Conservation (phyloP, 2,113 vertebrate genomes). For the Rhinopomastus cyanomelas region DNA sequence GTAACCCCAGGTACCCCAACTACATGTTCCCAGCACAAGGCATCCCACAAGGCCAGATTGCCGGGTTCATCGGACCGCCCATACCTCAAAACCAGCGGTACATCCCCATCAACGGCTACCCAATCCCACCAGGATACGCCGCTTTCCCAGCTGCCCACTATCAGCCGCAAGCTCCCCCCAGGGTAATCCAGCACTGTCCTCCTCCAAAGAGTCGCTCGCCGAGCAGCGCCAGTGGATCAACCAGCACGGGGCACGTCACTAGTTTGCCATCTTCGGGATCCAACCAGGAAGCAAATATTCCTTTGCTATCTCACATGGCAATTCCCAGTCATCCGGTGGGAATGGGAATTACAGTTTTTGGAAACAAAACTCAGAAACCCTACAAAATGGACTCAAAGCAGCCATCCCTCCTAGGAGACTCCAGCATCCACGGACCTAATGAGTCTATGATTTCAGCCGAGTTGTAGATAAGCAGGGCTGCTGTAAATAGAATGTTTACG, state of each 20-base stretch:
- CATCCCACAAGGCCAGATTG: conserved; percentile 85
- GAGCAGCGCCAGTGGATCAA: conserved; percentile 97
- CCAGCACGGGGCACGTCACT: conserved; percentile 96
- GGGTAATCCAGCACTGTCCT: conserved; percentile 93
- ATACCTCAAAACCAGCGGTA: conserved; percentile 90
- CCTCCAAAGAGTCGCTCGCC: conserved; percentile 97
- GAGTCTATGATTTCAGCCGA: conserved; percentile 93
- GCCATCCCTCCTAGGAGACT: conserved; percentile 84
- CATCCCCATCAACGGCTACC: conserved; percentile 95
- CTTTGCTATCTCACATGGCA: conserved; percentile 90
- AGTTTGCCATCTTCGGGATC: conserved; percentile 94
- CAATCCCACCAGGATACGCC: conserved; percentile 92
- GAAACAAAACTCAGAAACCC: conserved; percentile 88
- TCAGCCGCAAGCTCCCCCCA: conserved; percentile 77
- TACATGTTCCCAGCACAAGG: conserved; percentile 91
- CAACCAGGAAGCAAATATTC: conserved; percentile 96
- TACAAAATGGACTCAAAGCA: conserved; percentile 90
- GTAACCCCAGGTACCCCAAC: conserved; percentile 90
- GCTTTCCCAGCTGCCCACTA: conserved; percentile 93
- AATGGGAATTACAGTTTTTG: conserved; percentile 81
- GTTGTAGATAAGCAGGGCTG: conserved; percentile 76
- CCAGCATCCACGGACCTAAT: conserved; percentile 85
- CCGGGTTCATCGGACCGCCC: conserved; percentile 82
- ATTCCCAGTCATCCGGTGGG: conserved; percentile 82
- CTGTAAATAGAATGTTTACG: conserved; percentile 73